Percentiles rank a stretch among this genome's conserved stretches.
Evolutionary conservation across 2,888 invertebrate species (phyloP).

Genomic region (Dasypolia templi): DNA sequence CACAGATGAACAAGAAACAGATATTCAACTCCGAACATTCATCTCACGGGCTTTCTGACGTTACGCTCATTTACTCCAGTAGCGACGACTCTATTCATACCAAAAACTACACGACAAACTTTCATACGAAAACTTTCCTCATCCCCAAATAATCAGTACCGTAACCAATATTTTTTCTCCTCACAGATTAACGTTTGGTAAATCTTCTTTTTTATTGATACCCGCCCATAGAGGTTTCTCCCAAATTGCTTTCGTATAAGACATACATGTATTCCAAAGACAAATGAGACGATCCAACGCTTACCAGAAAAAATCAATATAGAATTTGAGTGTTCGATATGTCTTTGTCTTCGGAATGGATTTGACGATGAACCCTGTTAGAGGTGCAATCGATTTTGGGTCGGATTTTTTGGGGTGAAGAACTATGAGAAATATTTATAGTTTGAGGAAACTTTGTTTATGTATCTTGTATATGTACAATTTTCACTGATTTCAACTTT

Average conservation of each 20-base stretch:
- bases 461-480: background rate
- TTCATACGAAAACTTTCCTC: conserved; percentile 34
- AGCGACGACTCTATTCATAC: conserved; percentile 27
- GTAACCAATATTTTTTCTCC: conserved; percentile 41
- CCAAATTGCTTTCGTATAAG: conserved; percentile 68
- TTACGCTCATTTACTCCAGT: conserved; percentile 37
- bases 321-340: conserved; percentile 76
- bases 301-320: conserved; percentile 73
- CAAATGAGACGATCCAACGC: conserved; percentile 69
- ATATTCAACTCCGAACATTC: conserved; percentile 11
- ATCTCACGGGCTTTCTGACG: background rate
- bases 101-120: conserved; percentile 32
- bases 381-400: conserved; percentile 34
- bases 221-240: conserved; percentile 61
- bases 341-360: conserved; percentile 72
- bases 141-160: conserved; percentile 50
- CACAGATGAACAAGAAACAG: conserved; percentile 19
- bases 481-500: background rate
- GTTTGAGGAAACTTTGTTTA: background rate
- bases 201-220: conserved; percentile 64
- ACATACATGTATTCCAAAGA: conserved; percentile 65
- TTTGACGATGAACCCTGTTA: conserved; percentile 63
- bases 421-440: background rate
- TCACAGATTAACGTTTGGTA: conserved; percentile 54
- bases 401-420: conserved; percentile 7